Conservation (phyloP, 2,113 vertebrate genomes). For the Anser cygnoides region DNA sequence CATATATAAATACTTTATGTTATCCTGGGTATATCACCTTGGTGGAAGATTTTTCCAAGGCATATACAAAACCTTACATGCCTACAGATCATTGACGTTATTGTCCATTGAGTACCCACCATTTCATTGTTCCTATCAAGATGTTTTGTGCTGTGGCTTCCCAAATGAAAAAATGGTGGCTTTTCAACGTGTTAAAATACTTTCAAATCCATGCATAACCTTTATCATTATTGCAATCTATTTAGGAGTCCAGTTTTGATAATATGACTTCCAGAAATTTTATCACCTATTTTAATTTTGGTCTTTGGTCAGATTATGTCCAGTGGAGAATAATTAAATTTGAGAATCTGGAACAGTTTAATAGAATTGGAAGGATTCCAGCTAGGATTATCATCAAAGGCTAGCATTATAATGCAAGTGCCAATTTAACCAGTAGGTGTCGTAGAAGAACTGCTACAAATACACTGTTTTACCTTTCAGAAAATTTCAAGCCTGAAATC, state of each 20-base stretch:
- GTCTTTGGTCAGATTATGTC: background rate
- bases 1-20: background rate
- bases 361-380: background rate
- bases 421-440: slow-evolving; percentile 49
- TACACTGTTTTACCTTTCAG: background rate
- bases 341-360: background rate
- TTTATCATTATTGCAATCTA: background rate
- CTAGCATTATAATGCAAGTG: background rate
- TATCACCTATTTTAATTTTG: background rate
- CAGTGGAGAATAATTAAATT: background rate
- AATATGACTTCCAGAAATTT: background rate
- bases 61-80: background rate
- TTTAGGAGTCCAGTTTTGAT: background rate
- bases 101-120: background rate
- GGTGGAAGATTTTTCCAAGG: background rate
- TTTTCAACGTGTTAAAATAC: background rate
- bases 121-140: background rate
- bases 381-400: background rate
- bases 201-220: background rate
- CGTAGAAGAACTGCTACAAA: background rate
- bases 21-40: background rate
- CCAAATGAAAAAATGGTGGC: fast-evolving
- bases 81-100: background rate
- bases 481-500: background rate
- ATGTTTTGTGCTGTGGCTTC: background rate